Conservation (phyloP, 2,113 vertebrate genomes). For the Tetrao urogallus region DNA sequence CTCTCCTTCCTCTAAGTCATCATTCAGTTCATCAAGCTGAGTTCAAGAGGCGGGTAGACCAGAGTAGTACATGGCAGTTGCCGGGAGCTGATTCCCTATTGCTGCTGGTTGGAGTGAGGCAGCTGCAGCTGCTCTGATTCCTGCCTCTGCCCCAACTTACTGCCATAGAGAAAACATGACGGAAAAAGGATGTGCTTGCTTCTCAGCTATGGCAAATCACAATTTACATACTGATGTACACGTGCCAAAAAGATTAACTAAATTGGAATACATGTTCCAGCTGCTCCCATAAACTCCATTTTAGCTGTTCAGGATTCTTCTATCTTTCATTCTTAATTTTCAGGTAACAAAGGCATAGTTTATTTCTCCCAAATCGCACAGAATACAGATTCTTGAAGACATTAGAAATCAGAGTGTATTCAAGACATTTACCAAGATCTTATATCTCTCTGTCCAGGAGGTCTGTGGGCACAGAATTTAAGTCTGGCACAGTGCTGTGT, state of each 20-base stretch:
- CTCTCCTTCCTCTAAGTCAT: not conserved
- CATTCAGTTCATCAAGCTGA: not conserved
- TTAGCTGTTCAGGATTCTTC: not conserved
- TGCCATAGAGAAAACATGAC: fast-evolving
- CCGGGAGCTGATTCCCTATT: not conserved
- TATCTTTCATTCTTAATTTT: not conserved
- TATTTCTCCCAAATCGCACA: not conserved
- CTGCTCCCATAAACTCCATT: not conserved
- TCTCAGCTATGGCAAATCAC: not conserved
- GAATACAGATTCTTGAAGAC: not conserved
- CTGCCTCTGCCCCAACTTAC: not conserved
- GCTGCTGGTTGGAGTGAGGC: not conserved
- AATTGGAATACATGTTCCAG: not conserved
- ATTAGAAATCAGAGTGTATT: not conserved
- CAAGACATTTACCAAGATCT: not conserved
- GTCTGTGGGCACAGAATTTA: not conserved
- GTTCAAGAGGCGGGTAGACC: not conserved
- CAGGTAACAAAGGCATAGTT: not conserved
- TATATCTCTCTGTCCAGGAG: not conserved
- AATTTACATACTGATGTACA: not conserved
- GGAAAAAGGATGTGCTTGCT: not conserved
- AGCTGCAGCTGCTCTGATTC: not conserved
- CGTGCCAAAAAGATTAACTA: not conserved
- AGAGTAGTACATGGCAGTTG: not conserved
- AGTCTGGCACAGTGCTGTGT: not conserved